Conservation (phyloP, 2,888 invertebrate genomes). For the Aleiodes testaceus region DNA sequence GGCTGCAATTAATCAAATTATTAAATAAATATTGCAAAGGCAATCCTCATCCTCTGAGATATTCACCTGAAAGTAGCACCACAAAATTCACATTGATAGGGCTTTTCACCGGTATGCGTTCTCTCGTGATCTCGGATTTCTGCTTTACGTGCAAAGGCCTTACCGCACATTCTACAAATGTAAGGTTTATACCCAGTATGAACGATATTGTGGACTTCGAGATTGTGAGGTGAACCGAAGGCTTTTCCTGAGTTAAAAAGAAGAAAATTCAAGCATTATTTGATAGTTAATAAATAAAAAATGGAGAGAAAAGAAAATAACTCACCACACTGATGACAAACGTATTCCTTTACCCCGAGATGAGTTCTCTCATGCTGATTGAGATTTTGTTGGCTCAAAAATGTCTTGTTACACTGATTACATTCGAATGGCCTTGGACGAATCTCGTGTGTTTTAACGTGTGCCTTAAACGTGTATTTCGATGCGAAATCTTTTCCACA, state of each 20-base stretch:
- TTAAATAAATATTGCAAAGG: background rate
- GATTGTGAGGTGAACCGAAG: conserved; percentile 85
- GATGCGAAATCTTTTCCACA: conserved; percentile 86
- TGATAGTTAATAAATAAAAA: conserved; percentile 57
- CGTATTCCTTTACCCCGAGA: conserved; percentile 80
- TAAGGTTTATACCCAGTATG: conserved; percentile 85
- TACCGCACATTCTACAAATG: conserved; percentile 81
- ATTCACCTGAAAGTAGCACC: conserved; percentile 80
- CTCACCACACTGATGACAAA: conserved; percentile 80
- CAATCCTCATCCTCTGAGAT: background rate
- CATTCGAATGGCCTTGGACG: conserved; percentile 83
- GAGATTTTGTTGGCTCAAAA: conserved; percentile 85
- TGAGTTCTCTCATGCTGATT: conserved; percentile 85
- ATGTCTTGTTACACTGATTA: conserved; percentile 80
- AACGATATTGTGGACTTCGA: conserved; percentile 85
- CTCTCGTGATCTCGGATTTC: conserved; percentile 88
- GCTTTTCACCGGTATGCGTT: conserved; percentile 87
- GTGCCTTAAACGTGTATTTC: conserved; percentile 85
- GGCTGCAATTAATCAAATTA: conserved; percentile 72
- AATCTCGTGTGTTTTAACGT: conserved; percentile 81
- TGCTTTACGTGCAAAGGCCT: conserved; percentile 83
- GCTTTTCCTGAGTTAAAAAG: conserved; percentile 76
- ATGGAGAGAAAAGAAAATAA: too few relatives aligned
- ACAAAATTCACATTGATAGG: conserved; percentile 86
- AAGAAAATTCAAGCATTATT: background rate